These are phyloP conservation scores for Triplophysa bombifrons DNA, from an alignment of 2,797 vertebrate genomes.

Conservation along the genomic window DNA sequence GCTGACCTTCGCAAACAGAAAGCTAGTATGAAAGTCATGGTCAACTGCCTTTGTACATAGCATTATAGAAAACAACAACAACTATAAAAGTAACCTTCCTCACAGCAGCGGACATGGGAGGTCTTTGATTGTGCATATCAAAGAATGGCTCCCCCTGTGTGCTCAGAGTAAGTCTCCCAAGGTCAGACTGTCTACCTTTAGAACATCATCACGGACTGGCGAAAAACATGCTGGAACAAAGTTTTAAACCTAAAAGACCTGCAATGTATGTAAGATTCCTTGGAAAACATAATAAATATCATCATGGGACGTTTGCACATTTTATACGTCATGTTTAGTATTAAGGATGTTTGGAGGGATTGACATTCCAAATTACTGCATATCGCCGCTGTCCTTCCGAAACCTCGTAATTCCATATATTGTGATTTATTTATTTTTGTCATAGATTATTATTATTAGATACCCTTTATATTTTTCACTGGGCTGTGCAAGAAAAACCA, in stretches of 20 bases:
- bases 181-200: slow-evolving; percentile 53
- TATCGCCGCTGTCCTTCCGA: too few species aligned
- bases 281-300: neutral
- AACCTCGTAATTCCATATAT: too few species aligned
- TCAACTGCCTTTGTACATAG: slow-evolving; percentile 81
- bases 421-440: too few species aligned
- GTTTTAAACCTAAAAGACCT: slow-evolving; percentile 18
- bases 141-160: slow-evolving; percentile 58
- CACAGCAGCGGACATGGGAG: slow-evolving; percentile 75
- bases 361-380: neutral
- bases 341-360: neutral
- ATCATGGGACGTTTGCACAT: neutral
- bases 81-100: slow-evolving; percentile 84
- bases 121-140: slow-evolving; percentile 66
- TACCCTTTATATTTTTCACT: too few species aligned
- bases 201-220: slow-evolving; percentile 37
- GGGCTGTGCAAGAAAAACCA: too few species aligned
- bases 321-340: neutral
- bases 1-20: slow-evolving; percentile 57
- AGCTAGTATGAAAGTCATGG: slow-evolving; percentile 81
- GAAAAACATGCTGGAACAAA: slow-evolving; percentile 17
- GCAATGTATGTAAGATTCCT: neutral
- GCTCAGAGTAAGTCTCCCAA: slow-evolving; percentile 53
- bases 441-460: too few species aligned
- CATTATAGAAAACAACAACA: slow-evolving; percentile 78